Percentiles rank a stretch among this genome's conserved stretches.
Evolutionary conservation across 2,113 vertebrate species (phyloP).

Genomic region (Podarcis cretensis): DNA sequence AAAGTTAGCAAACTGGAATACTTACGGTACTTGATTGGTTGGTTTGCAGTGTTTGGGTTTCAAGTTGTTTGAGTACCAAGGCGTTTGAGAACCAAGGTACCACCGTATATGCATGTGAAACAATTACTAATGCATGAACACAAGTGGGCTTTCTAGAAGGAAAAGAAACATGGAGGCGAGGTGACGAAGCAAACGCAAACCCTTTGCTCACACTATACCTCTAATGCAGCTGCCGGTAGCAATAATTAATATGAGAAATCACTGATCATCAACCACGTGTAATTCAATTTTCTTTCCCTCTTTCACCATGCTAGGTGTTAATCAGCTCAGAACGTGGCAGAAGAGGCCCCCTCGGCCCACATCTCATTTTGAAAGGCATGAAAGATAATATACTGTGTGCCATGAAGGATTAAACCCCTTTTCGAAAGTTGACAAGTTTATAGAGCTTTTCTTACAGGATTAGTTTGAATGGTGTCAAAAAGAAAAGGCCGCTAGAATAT

Average conservation of each 20-base stretch:
- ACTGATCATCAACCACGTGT: not conserved
- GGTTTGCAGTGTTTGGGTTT: too few relatives aligned
- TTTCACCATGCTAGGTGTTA: not conserved
- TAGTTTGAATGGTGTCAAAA: slow-evolving; percentile 16
- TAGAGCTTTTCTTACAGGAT: not conserved
- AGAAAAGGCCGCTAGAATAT: not conserved
- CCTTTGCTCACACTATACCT: not conserved
- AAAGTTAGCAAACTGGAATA: too few relatives aligned
- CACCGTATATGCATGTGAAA: not conserved
- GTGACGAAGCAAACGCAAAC: not conserved
- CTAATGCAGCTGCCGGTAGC: not conserved
- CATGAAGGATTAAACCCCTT: slow-evolving; percentile 40
- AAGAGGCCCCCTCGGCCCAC: not conserved
- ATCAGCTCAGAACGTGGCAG: fast-evolving
- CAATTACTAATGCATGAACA: not conserved
- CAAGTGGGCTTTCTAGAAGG: not conserved
- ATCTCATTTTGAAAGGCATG: not conserved
- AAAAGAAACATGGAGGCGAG: not conserved
- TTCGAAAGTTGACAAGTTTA: not conserved
- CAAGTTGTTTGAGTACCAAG: too few relatives aligned
- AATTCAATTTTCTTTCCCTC: not conserved
- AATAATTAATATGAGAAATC: slow-evolving; percentile 2
- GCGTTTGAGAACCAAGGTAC: too few relatives aligned
- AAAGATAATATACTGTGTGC: slow-evolving; percentile 15
- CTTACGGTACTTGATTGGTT: too few relatives aligned